These are phyloP conservation scores for Malthinus seriepunctatus DNA, from an alignment of 2,888 invertebrate genomes.

Conservation along the genomic window DNA sequence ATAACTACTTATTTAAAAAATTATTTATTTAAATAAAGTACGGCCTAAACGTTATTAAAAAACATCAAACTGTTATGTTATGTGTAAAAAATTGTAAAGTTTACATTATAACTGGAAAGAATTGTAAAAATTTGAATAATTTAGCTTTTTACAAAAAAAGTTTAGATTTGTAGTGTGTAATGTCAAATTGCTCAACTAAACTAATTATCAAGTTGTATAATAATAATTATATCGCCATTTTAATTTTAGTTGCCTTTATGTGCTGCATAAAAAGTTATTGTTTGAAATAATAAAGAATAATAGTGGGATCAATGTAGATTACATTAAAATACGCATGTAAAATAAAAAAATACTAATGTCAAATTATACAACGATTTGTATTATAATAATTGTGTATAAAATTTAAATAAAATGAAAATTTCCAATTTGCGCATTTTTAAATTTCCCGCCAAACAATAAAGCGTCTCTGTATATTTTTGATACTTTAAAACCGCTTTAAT, in stretches of 20 bases:
- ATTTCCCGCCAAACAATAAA: neutral
- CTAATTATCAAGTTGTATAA: conserved; percentile 11
- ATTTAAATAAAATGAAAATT: conserved; percentile 15
- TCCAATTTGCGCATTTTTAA: neutral
- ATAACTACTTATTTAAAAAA: too few relatives aligned
- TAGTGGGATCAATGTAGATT: conserved; percentile 35
- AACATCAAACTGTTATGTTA: too few relatives aligned
- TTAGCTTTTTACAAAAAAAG: too few relatives aligned
- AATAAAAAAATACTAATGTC: conserved; percentile 12
- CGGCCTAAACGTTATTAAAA: too few relatives aligned
- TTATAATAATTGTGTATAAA: conserved; percentile 27
- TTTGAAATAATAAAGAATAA: conserved; percentile 16
- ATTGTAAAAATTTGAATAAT: too few relatives aligned
- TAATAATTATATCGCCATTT: conserved; percentile 6
- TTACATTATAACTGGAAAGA: too few relatives aligned
- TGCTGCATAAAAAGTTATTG: conserved; percentile 13
- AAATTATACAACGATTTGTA: conserved; percentile 29
- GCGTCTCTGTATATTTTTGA: too few relatives aligned
- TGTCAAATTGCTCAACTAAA: conserved; percentile 26
- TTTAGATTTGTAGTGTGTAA: conserved; percentile 4
- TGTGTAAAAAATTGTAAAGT: too few relatives aligned
- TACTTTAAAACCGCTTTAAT: conserved; percentile 33
- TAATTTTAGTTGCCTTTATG: conserved; percentile 17
- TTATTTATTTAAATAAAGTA: too few relatives aligned
- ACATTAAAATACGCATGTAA: conserved; percentile 18